Base-by-base conservation (phyloP, 2,888 invertebrate genomes). In the Spilarctia lutea region DNA sequence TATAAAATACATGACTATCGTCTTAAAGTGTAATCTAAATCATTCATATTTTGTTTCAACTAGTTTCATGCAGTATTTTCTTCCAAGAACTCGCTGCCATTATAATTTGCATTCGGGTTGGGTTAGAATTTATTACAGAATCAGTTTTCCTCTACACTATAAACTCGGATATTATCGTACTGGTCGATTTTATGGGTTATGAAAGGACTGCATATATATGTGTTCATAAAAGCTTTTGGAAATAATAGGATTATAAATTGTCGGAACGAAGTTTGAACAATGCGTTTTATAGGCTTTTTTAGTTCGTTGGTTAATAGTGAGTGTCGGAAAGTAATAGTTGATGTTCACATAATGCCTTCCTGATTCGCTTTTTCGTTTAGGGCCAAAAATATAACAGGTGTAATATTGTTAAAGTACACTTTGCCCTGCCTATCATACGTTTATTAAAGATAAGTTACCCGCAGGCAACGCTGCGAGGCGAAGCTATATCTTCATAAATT, bases 1-100 rank as follows among this genome's bases (percentile, higher is more conserved):
- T 56, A 30, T 45, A 16, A 45, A 27, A 18, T 35, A 63, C 63
- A 63, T 30, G 78, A 80, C 77, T 84, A 85, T 87, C 68, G 85
- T 84, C 85, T 86, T 85, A 79, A 69, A 71, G 66, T 24, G 52
- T 66, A 67, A 74, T 78, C 79, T 85, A 79, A 82, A 81, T 85
- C 81, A 83, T 84, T 77, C n/a, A n/a, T 82, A 83, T 83, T 84
- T 73, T 81, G 79, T 81, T 76, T 71, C 72, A 74, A 71, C 75
- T 75, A 72, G 81, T 79, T 84, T 82, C 80, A 82, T 76, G 76
- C 77, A 76, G 75, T 80, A 81, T 81, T 82, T 77, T 77, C 77
- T 81, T 72, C 75, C 73, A 79, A 82, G 78, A 81, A 77, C 77
- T 72, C 69, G 74, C 76, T 78, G 80, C 79, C 72, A 84, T 82